Evolutionary conservation across 2,797 vertebrate species (phyloP), one percentile per base, ranked within the genome.

Genomic region (Cynodonichthys magdalenae): DNA sequence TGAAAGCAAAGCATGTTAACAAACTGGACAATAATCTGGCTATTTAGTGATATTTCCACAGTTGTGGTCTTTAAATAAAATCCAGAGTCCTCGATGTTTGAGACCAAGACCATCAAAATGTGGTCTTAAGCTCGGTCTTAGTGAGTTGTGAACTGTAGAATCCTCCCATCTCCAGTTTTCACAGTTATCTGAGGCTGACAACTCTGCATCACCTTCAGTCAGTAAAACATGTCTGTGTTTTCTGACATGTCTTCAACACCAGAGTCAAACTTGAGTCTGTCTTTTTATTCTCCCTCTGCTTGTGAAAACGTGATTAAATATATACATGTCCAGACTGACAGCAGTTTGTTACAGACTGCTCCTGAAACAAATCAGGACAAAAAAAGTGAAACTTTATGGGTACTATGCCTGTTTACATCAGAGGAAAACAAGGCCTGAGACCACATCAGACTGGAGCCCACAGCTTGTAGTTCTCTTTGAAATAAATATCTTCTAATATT

Each of bases 391-490:
- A 39, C 61, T 78, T 86, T 63, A 67, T 85, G 70, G 73, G 75
- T 75, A 60, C 79, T 88, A 75, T 20, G 53, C 63, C 69, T 69
- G 81, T 87, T 81, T 75, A 72, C 71, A 73, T 53, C 44, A 56
- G 45, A 66, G 31, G 17, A 82, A 76, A 82, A 85, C 24, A 77
- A 77, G 50, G 69, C 74, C 69, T 59, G 60, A 72, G 69, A 83
- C 89, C 89, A 92, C 90, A 92, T 90, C 86, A 92, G 79, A 91
- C 75, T 80, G 62, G 75, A 80, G 66, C 80, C 79, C 78, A 83
- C 82, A 86, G 84, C 87, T 87, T 90, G 83, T 88, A 93, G 92
- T 92, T 91, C 90, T 75, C 84, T 90, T 90, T 90, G 81, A 92
- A 91, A 90, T 86, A 85, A 74, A 86, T 80, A 91, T 91, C 88